Percentiles rank a stretch among this genome's conserved stretches.
phyloP scores from a whole-genome alignment of 2,888 invertebrate genomes.

The Taenaris catops region DNA sequence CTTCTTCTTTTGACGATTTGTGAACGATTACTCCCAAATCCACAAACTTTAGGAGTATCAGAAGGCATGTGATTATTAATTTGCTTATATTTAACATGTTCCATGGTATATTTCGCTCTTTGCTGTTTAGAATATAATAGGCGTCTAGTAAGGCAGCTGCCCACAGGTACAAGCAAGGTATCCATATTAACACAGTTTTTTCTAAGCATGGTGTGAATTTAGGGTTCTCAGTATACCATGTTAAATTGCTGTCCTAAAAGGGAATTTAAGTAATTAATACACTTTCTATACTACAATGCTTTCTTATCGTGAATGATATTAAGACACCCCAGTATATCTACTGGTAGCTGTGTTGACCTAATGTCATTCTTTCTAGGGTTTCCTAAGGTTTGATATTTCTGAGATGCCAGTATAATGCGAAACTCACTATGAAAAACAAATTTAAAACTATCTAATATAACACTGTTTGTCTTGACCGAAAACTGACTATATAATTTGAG shows the following conservation, averaged over 20 bases:
- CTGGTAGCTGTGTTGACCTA: too few relatives aligned
- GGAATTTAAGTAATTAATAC: too few relatives aligned
- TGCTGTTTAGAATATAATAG: constrained; percentile 87
- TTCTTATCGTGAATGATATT: too few relatives aligned
- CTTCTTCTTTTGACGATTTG: constrained; percentile 65
- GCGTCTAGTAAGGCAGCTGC: constrained; percentile 85
- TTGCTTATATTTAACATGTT: constrained; percentile 85
- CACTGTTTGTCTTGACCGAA: too few relatives aligned
- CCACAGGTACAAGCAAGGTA: constrained; percentile 93
- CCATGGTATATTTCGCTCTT: constrained; percentile 89
- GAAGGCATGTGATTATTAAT: constrained; percentile 80
- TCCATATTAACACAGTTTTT: constrained; percentile 93
- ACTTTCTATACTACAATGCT: too few relatives aligned
- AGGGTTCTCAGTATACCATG: constrained; percentile 91
- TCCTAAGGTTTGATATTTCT: too few relatives aligned
- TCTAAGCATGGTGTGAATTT: constrained; percentile 95
- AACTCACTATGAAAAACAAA: too few relatives aligned
- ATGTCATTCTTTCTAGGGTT: too few relatives aligned
- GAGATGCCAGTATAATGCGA: too few relatives aligned
- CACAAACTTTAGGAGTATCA: constrained; percentile 83
- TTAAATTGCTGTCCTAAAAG: constrained; percentile 84
- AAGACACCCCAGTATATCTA: too few relatives aligned
- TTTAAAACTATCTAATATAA: too few relatives aligned
- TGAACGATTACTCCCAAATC: constrained; percentile 84
- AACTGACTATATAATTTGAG: too few relatives aligned